Conservation (phyloP, 2,113 vertebrate genomes). For the Cisticola juncidis region DNA sequence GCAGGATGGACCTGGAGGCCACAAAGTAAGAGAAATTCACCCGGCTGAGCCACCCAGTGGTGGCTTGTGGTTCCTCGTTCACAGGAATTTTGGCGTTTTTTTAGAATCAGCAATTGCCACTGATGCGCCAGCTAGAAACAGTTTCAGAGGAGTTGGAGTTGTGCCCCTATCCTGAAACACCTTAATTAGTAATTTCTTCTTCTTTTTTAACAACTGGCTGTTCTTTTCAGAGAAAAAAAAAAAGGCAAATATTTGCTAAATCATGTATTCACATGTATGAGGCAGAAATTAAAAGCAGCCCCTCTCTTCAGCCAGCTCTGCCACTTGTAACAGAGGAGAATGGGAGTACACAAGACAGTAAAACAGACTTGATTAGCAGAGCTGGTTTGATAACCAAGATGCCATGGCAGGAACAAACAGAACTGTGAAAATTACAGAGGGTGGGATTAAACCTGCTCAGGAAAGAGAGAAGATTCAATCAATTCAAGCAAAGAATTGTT, state of each 20-base stretch:
- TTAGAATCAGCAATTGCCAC: not conserved
- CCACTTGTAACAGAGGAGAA: rapidly evolving
- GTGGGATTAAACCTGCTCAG: too few species aligned
- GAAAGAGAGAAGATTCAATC: too few species aligned
- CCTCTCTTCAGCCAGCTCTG: not conserved
- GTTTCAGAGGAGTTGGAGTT: not conserved
- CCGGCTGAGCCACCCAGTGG: not conserved
- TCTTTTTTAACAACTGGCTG: not conserved
- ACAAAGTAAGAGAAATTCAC: conserved; percentile 67
- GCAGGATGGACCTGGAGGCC: not conserved
- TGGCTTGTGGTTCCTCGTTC: too few species aligned
- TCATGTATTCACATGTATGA: not conserved
- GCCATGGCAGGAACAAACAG: too few species aligned
- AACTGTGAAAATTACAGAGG: too few species aligned
- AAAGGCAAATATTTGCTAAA: not conserved
- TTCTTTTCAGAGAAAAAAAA: not conserved
- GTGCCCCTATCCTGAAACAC: not conserved
- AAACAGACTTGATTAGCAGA: too few species aligned
- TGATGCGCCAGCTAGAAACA: not conserved
- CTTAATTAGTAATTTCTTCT: not conserved
- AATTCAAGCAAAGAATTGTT: too few species aligned
- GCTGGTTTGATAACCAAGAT: too few species aligned
- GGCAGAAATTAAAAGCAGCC: not conserved
- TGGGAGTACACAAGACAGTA: too few species aligned
- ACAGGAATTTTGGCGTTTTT: rapidly evolving